A percentile compares a stretch with the other conserved stretches of the same genome.
phyloP scores from a whole-genome alignment of 2,888 invertebrate species.

The Ceramica pisi region DNA sequence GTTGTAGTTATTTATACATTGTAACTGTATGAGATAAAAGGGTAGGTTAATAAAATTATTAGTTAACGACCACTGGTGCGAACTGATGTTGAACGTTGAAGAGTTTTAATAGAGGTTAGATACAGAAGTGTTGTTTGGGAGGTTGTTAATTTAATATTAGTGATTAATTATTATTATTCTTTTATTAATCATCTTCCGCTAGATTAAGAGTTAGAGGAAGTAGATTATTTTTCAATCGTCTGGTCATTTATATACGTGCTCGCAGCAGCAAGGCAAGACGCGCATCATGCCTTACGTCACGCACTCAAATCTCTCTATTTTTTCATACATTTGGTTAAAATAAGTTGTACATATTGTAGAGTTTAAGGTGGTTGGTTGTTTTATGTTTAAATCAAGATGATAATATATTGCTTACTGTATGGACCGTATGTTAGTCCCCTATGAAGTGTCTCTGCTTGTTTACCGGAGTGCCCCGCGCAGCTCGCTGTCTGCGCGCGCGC shows the following conservation, averaged over 20 bases:
- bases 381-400: slow-evolving; percentile 81
- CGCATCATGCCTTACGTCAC: slow-evolving; percentile 68
- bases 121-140: slow-evolving; percentile 82
- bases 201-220: slow-evolving; percentile 69
- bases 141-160: slow-evolving; percentile 86
- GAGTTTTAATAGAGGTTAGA: slow-evolving; percentile 89
- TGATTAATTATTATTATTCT: slow-evolving; percentile 74
- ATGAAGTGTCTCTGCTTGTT: slow-evolving; percentile 74
- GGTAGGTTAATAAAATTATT: slow-evolving; percentile 79
- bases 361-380: slow-evolving; percentile 86
- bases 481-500: slow-evolving; percentile 32
- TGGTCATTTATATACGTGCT: slow-evolving; percentile 77
- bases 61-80: slow-evolving; percentile 89
- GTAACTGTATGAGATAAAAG: slow-evolving; percentile 70
- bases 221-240: slow-evolving; percentile 73
- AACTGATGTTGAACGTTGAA: slow-evolving; percentile 90
- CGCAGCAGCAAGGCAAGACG: slow-evolving; percentile 57
- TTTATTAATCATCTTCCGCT: slow-evolving; percentile 79
- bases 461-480: slow-evolving; percentile 42
- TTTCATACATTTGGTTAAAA: slow-evolving; percentile 76
- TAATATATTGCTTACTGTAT: slow-evolving; percentile 83
- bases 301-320: slow-evolving; percentile 86
- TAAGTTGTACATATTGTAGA: slow-evolving; percentile 81
- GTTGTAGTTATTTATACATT: slow-evolving; percentile 71
- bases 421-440: slow-evolving; percentile 67